A percentile compares a stretch with the other conserved stretches of the same genome.
Conservation (phyloP, 2,888 invertebrate species). For the Acleris holmiana region DNA sequence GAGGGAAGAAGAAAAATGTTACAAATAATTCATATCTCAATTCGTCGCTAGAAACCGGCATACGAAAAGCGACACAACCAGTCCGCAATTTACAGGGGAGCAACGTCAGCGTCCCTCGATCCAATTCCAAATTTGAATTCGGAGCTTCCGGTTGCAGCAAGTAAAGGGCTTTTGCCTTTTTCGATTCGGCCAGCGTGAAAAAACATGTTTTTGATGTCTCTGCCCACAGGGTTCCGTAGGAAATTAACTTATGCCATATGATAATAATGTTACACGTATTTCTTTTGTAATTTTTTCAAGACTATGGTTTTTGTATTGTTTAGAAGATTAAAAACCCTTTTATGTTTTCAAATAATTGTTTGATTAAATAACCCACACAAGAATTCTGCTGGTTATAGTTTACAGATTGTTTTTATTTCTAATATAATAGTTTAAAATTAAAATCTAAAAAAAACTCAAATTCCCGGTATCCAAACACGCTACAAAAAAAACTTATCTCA, state of each 20-base stretch:
- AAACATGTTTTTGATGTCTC: background rate
- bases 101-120: conserved; percentile 17
- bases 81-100: conserved; percentile 10
- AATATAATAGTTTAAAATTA: too few species aligned
- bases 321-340: too few species aligned
- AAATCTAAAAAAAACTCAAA: too few species aligned
- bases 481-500: background rate
- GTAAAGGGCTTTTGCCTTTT: conserved; percentile 6
- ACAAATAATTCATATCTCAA: background rate
- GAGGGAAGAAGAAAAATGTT: too few species aligned
- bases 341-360: too few species aligned
- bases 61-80: conserved; percentile 9
- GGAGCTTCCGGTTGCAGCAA: conserved; percentile 27
- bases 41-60: background rate
- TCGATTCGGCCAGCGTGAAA: conserved; percentile 6
- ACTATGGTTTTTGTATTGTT: too few species aligned
- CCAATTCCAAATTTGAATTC: conserved; percentile 31
- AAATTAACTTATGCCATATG: background rate
- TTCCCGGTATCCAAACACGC: too few species aligned
- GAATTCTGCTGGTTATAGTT: too few species aligned
- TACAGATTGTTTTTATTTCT: too few species aligned
- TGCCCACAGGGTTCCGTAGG: background rate
- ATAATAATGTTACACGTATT: background rate
- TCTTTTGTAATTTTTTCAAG: too few species aligned
- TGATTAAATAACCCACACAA: too few species aligned